Conservation (phyloP, 2,797 vertebrate species). For the Cetoscarus ocellatus region DNA sequence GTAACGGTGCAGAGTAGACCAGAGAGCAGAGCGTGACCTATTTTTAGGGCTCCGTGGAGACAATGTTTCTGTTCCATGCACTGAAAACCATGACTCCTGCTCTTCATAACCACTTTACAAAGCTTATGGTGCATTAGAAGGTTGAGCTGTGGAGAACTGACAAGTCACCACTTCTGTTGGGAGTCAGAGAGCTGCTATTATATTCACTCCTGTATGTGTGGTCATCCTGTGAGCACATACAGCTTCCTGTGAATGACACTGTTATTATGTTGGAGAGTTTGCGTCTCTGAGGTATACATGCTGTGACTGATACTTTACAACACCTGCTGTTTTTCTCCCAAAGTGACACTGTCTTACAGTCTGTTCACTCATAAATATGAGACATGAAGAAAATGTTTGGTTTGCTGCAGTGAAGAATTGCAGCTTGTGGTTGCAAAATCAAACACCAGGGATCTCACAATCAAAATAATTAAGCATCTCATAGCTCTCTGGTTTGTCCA, state of each 20-base stretch:
- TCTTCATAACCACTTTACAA: constrained; percentile 61
- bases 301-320: constrained; percentile 3
- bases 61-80: constrained; percentile 72
- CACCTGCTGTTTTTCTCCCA: background rate
- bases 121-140: constrained; percentile 52
- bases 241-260: background rate
- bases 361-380: background rate
- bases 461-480: too few relatives aligned
- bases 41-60: constrained; percentile 76
- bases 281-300: background rate
- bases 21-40: constrained; percentile 82
- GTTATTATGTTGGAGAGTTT: constrained; percentile 1
- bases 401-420: background rate
- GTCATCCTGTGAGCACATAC: constrained; percentile 6
- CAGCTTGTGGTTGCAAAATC: background rate
- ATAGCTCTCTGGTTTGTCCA: too few relatives aligned
- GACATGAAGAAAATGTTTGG: background rate
- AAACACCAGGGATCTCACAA: too few relatives aligned
- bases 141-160: constrained; percentile 32
- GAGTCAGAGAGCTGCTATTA: constrained; percentile 23
- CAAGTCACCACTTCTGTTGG: constrained; percentile 33
- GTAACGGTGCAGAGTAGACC: constrained; percentile 75
- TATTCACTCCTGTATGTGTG: constrained; percentile 22
- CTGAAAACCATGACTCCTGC: constrained; percentile 72
- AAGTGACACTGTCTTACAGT: background rate